Conservation (phyloP, 1,140 invertebrate genomes). For the Orussus abietinus region DNA sequence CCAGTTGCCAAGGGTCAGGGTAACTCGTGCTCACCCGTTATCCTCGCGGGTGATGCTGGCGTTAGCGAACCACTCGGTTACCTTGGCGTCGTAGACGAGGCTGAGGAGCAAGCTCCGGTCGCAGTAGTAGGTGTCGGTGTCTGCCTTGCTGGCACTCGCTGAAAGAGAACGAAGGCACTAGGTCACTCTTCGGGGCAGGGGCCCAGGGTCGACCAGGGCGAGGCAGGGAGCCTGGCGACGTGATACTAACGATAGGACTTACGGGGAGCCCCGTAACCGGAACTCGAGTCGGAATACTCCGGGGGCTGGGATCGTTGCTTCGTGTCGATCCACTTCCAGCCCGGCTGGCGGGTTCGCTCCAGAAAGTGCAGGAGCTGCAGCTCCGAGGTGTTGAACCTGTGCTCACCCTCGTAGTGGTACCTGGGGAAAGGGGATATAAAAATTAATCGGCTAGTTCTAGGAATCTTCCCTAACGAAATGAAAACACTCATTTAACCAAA, state of each 20-base stretch:
- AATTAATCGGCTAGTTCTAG: constrained; percentile 2
- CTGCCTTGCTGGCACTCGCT: constrained; percentile 57
- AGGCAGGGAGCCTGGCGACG: no score
- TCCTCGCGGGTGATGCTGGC: constrained; percentile 67
- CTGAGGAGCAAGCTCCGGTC: constrained; percentile 80
- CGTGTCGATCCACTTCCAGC: constrained; percentile 71
- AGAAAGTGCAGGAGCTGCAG: constrained; percentile 73
- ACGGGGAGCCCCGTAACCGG: constrained; percentile 22
- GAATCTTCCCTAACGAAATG: constrained; percentile 3
- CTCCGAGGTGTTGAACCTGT: constrained; percentile 58
- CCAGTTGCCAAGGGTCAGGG: constrained; percentile 11
- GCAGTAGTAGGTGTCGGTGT: constrained; percentile 64
- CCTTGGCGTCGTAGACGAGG: constrained; percentile 81
- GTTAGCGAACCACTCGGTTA: constrained; percentile 79
- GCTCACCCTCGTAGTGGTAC: constrained; percentile 55
- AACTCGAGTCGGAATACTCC: constrained; percentile 48
- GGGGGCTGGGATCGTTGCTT: constrained; percentile 53
- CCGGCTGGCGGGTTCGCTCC: constrained; percentile 66
- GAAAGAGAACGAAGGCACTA: constrained; percentile 18
- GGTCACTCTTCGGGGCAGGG: no score
- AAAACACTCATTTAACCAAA: no score
- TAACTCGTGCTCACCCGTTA: constrained; percentile 60
- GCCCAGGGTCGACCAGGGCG: no score
- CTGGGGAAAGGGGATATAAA: constrained; percentile 29
- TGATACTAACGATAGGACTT: no score